A percentile compares a stretch with the other conserved stretches of the same genome.
phyloP scores from a whole-genome alignment of 2,888 invertebrate genomes.

The Metopia argyrocephala region DNA sequence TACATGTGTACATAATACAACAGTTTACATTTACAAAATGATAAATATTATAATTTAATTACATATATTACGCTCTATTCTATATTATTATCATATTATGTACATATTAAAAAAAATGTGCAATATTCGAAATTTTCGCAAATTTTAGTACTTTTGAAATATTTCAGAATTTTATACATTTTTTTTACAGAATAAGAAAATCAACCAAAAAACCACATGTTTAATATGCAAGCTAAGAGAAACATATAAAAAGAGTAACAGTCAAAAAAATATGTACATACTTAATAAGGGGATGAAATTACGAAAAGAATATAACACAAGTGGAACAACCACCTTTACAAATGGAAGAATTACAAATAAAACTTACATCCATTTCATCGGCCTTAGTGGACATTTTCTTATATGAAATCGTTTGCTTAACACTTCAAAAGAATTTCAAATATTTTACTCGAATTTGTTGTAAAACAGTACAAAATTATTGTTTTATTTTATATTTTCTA shows the following conservation, averaged over 20 bases:
- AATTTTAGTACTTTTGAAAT: too few relatives aligned
- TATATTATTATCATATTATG: too few relatives aligned
- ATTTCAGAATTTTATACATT: too few relatives aligned
- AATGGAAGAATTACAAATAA: too few relatives aligned
- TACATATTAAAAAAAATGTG: too few relatives aligned
- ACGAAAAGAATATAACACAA: background rate
- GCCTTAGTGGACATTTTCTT: constrained; percentile 40
- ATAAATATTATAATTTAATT: too few relatives aligned
- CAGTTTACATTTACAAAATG: background rate
- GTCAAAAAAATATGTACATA: background rate
- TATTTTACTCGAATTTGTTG: background rate
- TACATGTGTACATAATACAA: too few relatives aligned
- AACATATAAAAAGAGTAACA: background rate
- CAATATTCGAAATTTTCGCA: too few relatives aligned
- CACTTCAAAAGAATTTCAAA: constrained; percentile 7
- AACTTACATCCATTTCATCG: constrained; percentile 54
- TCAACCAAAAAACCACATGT: background rate
- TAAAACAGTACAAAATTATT: constrained; percentile 16
- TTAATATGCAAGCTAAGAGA: too few relatives aligned
- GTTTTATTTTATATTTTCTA: constrained; percentile 2
- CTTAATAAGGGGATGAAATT: constrained; percentile 21
- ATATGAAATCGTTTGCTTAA: background rate
- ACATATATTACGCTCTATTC: too few relatives aligned
- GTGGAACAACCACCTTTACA: background rate
- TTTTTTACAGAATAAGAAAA: background rate